Conservation (phyloP, 2,888 invertebrate species). For the Rhamnusium bicolor region DNA sequence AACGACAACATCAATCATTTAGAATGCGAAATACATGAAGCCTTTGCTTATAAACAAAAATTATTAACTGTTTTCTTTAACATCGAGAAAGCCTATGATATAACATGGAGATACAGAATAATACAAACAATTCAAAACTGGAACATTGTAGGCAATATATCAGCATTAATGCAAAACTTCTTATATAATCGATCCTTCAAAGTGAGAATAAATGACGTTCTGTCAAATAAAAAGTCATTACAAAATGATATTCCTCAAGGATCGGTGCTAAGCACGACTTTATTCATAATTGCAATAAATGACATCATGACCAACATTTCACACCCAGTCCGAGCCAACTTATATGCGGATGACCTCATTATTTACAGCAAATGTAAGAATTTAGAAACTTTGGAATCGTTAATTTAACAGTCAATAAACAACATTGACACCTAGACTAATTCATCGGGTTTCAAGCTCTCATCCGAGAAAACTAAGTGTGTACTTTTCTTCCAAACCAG, state of each 20-base stretch:
- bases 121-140: conserved; percentile 7
- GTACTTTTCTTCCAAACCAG: too few species aligned
- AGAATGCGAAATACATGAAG: conserved; percentile 41
- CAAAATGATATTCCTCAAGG: conserved; percentile 40
- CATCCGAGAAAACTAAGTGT: not conserved
- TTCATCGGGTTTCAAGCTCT: not conserved
- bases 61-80: conserved; percentile 40
- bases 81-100: conserved; percentile 29
- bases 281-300: conserved; percentile 38
- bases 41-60: conserved; percentile 37
- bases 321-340: conserved; percentile 14
- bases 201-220: conserved; percentile 31
- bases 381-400: not conserved
- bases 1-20: conserved; percentile 38
- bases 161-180: conserved; percentile 39
- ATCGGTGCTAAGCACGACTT: not conserved
- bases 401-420: not conserved
- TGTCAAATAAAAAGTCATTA: conserved; percentile 1
- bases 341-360: conserved; percentile 27
- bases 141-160: conserved; percentile 29
- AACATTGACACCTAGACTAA: not conserved
- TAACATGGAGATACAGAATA: conserved; percentile 22
- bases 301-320: conserved; percentile 11
- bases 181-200: conserved; percentile 16
- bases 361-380: conserved; percentile 22